These are phyloP conservation scores for Agelas oroides DNA, from an alignment of 37 sponge, comb jelly and placozoan species.

Conservation along the genomic window DNA sequence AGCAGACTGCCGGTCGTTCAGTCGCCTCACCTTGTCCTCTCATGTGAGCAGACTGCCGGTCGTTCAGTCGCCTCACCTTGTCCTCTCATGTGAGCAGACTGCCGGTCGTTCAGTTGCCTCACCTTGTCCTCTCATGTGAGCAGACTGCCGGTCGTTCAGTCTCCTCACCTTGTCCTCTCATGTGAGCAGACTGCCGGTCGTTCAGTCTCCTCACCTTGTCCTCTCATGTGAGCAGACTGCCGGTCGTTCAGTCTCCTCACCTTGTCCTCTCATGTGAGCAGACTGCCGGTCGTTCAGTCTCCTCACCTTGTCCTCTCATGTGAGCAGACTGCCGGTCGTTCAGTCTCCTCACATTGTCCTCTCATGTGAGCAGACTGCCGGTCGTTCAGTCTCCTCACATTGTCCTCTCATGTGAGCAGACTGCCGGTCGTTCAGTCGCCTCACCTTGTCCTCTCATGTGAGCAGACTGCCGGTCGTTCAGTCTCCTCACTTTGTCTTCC, in stretches of 20 bases:
- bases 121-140: conserved; percentile 19
- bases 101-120: background rate
- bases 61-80: background rate
- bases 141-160: background rate
- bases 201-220: background rate
- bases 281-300: background rate
- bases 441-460: conserved; percentile 2
- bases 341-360: background rate
- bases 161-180: background rate
- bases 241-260: background rate
- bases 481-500: background rate
- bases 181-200: conserved; percentile 3
- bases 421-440: background rate
- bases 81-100: conserved; percentile 17
- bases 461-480: background rate
- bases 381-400: background rate
- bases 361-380: conserved; percentile 10
- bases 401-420: conserved; percentile 21
- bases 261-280: conserved; percentile 28
- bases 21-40: background rate
- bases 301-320: background rate
- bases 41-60: conserved; percentile 4
- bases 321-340: background rate
- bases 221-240: conserved; percentile 14
- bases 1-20: background rate